Conservation (phyloP, 2,113 vertebrate species). For the Cochlearius cochlearius region DNA sequence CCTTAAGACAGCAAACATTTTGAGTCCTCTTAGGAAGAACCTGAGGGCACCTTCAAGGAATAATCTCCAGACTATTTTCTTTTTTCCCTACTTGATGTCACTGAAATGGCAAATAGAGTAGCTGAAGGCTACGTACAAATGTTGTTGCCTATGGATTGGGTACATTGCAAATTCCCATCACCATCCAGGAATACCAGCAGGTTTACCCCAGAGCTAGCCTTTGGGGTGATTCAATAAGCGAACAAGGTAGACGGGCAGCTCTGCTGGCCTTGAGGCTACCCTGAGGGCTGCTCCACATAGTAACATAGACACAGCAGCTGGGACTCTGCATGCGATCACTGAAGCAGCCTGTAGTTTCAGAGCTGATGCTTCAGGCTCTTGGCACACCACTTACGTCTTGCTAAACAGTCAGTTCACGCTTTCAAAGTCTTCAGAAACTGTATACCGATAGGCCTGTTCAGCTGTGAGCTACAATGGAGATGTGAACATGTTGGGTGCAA, state of each 20-base stretch:
- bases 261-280: conserved; percentile 4
- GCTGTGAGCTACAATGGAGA: background rate
- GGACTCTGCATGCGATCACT: background rate
- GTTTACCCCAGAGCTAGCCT: background rate
- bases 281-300: background rate
- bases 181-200: background rate
- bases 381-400: background rate
- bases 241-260: background rate
- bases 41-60: background rate
- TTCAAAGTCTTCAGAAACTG: background rate
- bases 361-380: conserved; percentile 3
- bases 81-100: background rate
- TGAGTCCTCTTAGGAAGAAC: background rate
- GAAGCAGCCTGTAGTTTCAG: conserved; percentile 7
- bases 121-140: background rate
- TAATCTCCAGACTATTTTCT: background rate
- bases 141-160: background rate
- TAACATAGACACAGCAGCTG: background rate
- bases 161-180: background rate
- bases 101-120: conserved; percentile 11
- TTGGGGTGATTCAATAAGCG: background rate
- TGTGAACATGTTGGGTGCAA: background rate
- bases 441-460: background rate
- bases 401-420: background rate
- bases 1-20: background rate